Base-by-base conservation (phyloP, 2,888 invertebrate species). In the Caradrina kadenii region DNA sequence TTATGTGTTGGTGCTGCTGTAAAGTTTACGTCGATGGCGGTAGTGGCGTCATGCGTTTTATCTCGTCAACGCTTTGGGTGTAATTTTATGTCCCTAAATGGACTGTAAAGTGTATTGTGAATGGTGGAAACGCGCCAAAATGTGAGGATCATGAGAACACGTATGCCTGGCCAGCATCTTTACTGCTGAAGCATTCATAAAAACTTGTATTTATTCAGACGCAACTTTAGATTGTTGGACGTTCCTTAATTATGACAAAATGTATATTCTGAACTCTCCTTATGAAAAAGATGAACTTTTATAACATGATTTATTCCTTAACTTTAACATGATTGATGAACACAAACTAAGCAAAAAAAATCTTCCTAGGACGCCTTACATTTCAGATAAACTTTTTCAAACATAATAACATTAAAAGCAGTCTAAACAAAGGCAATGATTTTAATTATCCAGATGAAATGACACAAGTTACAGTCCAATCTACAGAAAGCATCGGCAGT, bases 1-100 rank as follows among this genome's bases (percentile, higher is more conserved):
- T 78, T 80, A 75, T 68, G 69, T 74, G 73, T 68, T 81, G 72
- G 79, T 66, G 63, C 64, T 60, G 52, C 67, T 72, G 63, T 71
- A 70, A 68, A 76, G 65, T 69, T 81, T 61, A 63, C 65, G 64
- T 31, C 62, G 26, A 63, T 79, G 50, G 42, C 0, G 45, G 17
- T 56, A 35, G 49, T 39, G 39, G 39, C 62, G 52, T 61, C 59
- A 54, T 68, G 73, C 58, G 48, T 79, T 76, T 60, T 67, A 71
- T 71, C 69, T 63, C 55, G 68, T 71, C 72, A 78, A 63, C 64
- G 35, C 6, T 69, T 76, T 17, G 50, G 53, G 50, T 13, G 50
- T 67, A 62, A 63, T 69, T 76, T 63, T 63, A 79, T 72, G 35
- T 26, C 42, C 50, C 56, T 35, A 54, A 67, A 70, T 70, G 55